Evolutionary conservation across 2,888 invertebrate species (phyloP), one percentile per base, ranked within the genome.

Genomic region (Sinodicranocentrus sp.): DNA sequence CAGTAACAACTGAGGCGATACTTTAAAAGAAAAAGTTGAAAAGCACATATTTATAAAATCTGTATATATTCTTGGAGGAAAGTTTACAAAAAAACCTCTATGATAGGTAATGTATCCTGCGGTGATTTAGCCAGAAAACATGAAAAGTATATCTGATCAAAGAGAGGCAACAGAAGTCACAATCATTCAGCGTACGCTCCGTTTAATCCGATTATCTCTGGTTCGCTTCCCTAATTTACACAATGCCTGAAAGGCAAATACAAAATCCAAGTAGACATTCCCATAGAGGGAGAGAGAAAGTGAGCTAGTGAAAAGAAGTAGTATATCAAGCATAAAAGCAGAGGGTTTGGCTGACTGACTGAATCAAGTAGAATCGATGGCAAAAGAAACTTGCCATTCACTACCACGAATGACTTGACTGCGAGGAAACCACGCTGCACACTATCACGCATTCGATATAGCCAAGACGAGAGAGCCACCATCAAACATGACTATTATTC

Each of bases 131-230:
- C 33, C 19, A 25, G 44, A 77, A 63, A 71, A 71, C 63, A 71
- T 39, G 63, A 63, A 79, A 79, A 79, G 52, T 71, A 71, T 59
- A 79, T 68, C 61, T 70, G 78, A 68, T 79, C 79, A 71, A 71
- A 70, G 52, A 52, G 79, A 71, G 71, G 79, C 79, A 79, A 63
- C 79, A 79, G 19, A 79, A 79, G 79, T 70, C 79, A 79, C 61
- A 79, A 71, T 79, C 63, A 79, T 79, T 71, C 63, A 79, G 61
- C 19, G 28, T 79, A 71, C 79, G 79, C 79, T 79, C 71, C 79
- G 79, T 79, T 79, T 79, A 79, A 79, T 79, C 79, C 79, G 79
- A 79, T 79, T 79, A 79, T 63, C 71, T 71, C 79, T 79, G 79
- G 79, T 79, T 79, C 63, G 54, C 71, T 79, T 79, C 79, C 63